Conservation (phyloP, 30 jellyfish, hydroid and myxozoan species). For the Rhopilema esculentum region DNA sequence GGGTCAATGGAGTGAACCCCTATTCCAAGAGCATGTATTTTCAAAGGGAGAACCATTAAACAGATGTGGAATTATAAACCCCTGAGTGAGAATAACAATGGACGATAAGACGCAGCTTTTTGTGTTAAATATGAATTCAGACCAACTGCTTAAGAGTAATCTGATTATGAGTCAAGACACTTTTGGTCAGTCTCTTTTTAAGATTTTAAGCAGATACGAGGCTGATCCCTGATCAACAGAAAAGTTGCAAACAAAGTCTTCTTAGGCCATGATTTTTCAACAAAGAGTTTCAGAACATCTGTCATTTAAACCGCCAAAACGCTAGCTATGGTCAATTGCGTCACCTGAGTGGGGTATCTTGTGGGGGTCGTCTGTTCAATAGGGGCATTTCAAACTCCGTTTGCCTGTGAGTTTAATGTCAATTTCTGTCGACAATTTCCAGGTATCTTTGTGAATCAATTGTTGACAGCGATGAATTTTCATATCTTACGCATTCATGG, state of each 20-base stretch:
- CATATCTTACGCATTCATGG: too few relatives aligned
- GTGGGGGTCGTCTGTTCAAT: too few relatives aligned
- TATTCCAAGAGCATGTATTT: too few relatives aligned
- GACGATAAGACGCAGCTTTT: neutral
- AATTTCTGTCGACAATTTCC: too few relatives aligned
- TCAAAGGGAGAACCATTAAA: neutral
- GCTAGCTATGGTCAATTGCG: neutral
- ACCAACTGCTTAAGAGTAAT: constrained; percentile 30
- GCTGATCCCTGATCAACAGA: constrained; percentile 44
- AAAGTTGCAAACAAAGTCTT: neutral
- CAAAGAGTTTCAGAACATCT: neutral
- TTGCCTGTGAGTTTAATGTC: too few relatives aligned
- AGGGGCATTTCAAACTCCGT: too few relatives aligned
- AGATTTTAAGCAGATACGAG: constrained; percentile 56
- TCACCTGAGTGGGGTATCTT: neutral
- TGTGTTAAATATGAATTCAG: constrained; percentile 7
- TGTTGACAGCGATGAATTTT: too few relatives aligned
- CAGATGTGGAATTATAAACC: constrained; percentile 2
- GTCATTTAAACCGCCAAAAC: neutral
- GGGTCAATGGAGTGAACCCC: too few relatives aligned
- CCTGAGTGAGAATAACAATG: constrained; percentile 5
- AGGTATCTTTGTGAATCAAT: too few relatives aligned
- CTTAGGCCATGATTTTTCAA: neutral
- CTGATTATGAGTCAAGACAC: constrained; percentile 37
- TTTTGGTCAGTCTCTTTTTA: constrained; percentile 67